Evolutionary conservation across 2,888 invertebrate species (phyloP).

Genomic region (Venusia cambrica): DNA sequence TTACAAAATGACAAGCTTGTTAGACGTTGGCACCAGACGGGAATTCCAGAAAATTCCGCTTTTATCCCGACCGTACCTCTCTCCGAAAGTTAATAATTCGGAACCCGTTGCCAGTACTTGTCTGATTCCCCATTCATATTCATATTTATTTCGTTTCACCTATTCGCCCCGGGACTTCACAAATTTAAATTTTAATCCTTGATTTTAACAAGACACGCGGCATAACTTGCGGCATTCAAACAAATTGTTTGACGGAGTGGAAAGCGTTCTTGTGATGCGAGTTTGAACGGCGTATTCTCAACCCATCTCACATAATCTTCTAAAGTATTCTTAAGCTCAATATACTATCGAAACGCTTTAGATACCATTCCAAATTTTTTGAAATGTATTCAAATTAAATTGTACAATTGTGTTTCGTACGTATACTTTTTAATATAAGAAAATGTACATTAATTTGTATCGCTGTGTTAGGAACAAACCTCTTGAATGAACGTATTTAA

Average conservation of each 20-base stretch:
- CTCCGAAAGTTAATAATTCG: slow-evolving; percentile 78
- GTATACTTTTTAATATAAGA: background rate
- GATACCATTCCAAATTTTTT: too few relatives aligned
- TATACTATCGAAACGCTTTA: too few relatives aligned
- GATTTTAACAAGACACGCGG: slow-evolving; percentile 73
- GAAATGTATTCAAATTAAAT: too few relatives aligned
- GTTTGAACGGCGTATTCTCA: slow-evolving; percentile 37
- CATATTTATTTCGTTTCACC: slow-evolving; percentile 80
- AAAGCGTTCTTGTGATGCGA: slow-evolving; percentile 63
- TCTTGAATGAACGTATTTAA: slow-evolving; percentile 56
- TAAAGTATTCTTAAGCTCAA: too few relatives aligned
- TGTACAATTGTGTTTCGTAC: too few relatives aligned
- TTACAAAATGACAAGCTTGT: slow-evolving; percentile 58
- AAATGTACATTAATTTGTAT: too few relatives aligned
- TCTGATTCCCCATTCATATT: slow-evolving; percentile 78
- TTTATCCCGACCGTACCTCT: slow-evolving; percentile 57
- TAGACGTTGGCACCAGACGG: slow-evolving; percentile 48
- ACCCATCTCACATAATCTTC: background rate
- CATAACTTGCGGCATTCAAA: slow-evolving; percentile 50
- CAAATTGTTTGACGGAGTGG: slow-evolving; percentile 65
- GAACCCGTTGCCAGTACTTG: slow-evolving; percentile 67
- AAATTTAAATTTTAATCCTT: slow-evolving; percentile 73
- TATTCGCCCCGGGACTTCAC: slow-evolving; percentile 62
- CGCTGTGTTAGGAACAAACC: slow-evolving; percentile 10
- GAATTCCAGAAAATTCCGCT: slow-evolving; percentile 33